These are phyloP conservation scores for Macaria liturata DNA, from an alignment of 2,888 invertebrate species.

Conservation along the genomic window DNA sequence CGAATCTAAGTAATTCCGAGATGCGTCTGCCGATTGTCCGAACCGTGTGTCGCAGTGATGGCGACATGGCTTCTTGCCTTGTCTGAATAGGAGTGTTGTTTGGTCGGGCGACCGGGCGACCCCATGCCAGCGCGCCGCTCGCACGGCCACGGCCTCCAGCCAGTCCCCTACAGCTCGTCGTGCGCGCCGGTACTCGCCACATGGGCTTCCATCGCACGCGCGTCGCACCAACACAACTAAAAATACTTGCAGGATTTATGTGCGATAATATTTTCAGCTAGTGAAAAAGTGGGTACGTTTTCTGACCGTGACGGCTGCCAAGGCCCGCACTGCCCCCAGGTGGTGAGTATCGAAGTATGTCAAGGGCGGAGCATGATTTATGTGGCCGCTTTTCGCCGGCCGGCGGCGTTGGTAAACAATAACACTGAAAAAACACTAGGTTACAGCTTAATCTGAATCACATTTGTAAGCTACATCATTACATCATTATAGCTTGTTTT, in stretches of 20 bases:
- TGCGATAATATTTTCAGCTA: constrained; percentile 7
- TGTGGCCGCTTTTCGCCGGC: constrained; percentile 12
- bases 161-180: constrained; percentile 72
- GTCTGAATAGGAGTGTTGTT: constrained; percentile 61
- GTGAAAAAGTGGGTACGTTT: constrained; percentile 21
- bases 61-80: constrained; percentile 40
- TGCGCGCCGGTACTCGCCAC: constrained; percentile 50
- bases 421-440: not conserved
- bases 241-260: constrained; percentile 24
- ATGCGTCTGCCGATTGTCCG: constrained; percentile 30
- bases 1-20: constrained; percentile 21
- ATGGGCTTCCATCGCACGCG: constrained; percentile 10
- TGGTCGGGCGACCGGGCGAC: constrained; percentile 70
- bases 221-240: constrained; percentile 25
- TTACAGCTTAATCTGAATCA: no score
- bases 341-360: constrained; percentile 23
- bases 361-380: constrained; percentile 24
- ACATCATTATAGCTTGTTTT: no score
- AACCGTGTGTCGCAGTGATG: constrained; percentile 33
- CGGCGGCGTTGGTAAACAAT: constrained; percentile 28
- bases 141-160: constrained; percentile 41
- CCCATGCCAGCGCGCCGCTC: constrained; percentile 35
- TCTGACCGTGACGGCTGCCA: constrained; percentile 22
- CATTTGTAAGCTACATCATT: no score
- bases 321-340: constrained; percentile 16